Evolutionary conservation across 2,888 invertebrate genomes (phyloP).

Genomic region (Temnothorax rugatulus): DNA sequence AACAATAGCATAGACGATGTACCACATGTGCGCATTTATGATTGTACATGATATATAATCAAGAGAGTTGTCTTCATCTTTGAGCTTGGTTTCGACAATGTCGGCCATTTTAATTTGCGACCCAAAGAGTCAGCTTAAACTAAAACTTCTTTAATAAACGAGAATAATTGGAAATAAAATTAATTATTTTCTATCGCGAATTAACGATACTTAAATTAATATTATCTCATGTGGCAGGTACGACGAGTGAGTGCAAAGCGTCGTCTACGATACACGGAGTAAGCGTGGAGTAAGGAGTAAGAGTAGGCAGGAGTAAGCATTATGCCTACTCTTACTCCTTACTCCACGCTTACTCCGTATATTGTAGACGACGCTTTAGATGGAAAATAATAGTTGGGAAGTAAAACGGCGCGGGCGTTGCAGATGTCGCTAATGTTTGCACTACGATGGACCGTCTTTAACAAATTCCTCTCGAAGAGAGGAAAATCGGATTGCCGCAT

Average conservation of each 20-base stretch:
- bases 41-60: background rate
- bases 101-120: background rate
- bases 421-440: slow-evolving; percentile 33
- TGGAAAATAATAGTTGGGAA: background rate
- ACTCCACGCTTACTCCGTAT: no score
- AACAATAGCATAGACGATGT: slow-evolving; percentile 16
- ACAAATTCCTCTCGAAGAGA: slow-evolving; percentile 7
- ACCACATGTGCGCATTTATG: background rate
- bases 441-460: background rate
- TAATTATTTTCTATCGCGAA: background rate
- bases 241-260: background rate
- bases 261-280: no score
- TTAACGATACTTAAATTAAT: background rate
- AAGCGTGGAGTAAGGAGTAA: no score
- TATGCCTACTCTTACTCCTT: no score
- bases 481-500: slow-evolving; percentile 45
- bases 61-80: background rate
- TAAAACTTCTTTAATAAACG: background rate
- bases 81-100: background rate
- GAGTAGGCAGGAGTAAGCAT: no score
- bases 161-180: background rate
- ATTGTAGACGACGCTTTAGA: no score
- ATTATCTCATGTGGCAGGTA: background rate
- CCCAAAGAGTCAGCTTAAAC: background rate
- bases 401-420: no score